Evolutionary conservation across 2,113 vertebrate genomes (phyloP), one percentile per base, ranked within the genome.

Genomic region (Dicaeum eximium): DNA sequence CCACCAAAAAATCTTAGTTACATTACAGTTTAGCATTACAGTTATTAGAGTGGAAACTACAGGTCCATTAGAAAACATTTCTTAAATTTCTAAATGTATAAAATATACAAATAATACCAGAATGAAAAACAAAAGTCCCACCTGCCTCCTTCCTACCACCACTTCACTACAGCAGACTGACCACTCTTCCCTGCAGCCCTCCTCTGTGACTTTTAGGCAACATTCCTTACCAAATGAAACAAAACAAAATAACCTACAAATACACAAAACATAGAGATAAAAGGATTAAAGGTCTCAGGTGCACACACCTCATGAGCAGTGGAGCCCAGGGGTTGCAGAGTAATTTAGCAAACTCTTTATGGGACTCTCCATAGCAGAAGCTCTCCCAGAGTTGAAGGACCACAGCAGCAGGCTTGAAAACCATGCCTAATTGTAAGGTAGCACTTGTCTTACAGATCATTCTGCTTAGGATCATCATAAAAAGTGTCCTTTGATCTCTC

Each of bases 401-500:
- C 27, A 45, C 45, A 85, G 70, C 66, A 84, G 28, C 35, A 69
- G 33, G 40, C 22, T 80, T 58, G 48, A 67, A 91, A 93, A 73
- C 5, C 27, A 62, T 79, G n/a, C 22, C 67, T 96, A 90, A 93
- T 80, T 90, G 42, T 69, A 86, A 92, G 62, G 64, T 14, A 10
- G 56, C 37, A 38, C 18, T 57, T 90, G 58, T 86, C 44, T 82
- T 44, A 45, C 66, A 74, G 92, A 19, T 88, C 51, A 37, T 92
- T 91, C 67, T 92, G 71, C 79, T 83, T 54, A 77, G 66, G 30
- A 88, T 90, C 87, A 89, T 65, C 3, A 1, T 90, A 77, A 92
- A 94, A 77, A 14, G 11, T 60, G 54, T 88, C 47, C 90, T 97
- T 96, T 97, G 93, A 96, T 96, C 79, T 86, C 54, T 8, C n/a